Conservation (phyloP, 1,140 invertebrate species). For the Maconellicoccus hirsutus region DNA sequence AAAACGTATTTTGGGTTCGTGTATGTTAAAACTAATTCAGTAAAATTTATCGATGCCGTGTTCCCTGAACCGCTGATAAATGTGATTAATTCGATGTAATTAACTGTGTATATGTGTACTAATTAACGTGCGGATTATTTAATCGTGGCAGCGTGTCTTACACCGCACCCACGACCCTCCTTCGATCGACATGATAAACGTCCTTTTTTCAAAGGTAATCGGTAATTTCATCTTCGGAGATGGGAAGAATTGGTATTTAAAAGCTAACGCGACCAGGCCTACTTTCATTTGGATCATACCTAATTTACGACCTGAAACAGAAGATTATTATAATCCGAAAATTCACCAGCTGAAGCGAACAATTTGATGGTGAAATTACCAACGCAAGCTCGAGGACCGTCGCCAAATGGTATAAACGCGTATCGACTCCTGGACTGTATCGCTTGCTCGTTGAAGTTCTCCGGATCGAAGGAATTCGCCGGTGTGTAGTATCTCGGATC, state of each 20-base stretch:
- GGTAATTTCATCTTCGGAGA: slow-evolving; percentile 24
- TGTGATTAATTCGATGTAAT: no score
- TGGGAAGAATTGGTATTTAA: slow-evolving; percentile 32
- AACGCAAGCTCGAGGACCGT: slow-evolving; percentile 47
- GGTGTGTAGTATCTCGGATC: slow-evolving; percentile 47
- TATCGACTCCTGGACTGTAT: slow-evolving; percentile 24
- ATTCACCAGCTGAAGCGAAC: background rate
- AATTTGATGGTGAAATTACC: slow-evolving; percentile 26
- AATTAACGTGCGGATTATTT: no score
- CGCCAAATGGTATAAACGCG: slow-evolving; percentile 47
- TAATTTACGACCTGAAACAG: slow-evolving; percentile 34
- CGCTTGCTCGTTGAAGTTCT: slow-evolving; percentile 40
- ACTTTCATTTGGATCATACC: slow-evolving; percentile 44
- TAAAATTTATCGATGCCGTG: no score
- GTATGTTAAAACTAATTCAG: no score
- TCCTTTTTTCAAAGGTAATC: slow-evolving; percentile 5
- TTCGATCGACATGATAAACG: background rate
- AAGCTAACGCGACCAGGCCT: slow-evolving; percentile 38
- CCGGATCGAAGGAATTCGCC: slow-evolving; percentile 50
- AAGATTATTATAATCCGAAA: background rate
- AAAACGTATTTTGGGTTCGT: no score
- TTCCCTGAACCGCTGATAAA: no score
- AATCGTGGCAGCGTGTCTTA: background rate
- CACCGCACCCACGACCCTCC: background rate
- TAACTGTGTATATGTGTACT: no score